These are phyloP conservation scores for Diaprepes abbreviatus DNA, from an alignment of 2,888 invertebrate species.

Conservation along the genomic window DNA sequence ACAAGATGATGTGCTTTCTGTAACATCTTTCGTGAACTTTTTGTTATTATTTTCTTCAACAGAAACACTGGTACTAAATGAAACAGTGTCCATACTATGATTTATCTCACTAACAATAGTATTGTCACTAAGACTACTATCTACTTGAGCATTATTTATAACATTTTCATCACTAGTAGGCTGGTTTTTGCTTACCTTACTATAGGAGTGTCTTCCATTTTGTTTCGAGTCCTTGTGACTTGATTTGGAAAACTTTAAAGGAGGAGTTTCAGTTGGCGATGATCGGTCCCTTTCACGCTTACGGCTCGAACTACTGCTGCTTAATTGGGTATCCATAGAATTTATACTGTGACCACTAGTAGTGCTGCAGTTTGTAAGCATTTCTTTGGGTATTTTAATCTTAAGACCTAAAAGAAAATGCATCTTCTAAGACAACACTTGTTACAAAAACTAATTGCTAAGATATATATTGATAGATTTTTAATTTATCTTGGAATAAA, in stretches of 20 bases:
- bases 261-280: slow-evolving; percentile 55
- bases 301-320: slow-evolving; percentile 32
- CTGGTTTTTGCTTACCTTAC: slow-evolving; percentile 63
- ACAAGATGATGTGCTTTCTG: not conserved
- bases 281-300: slow-evolving; percentile 51
- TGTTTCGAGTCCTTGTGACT: slow-evolving; percentile 60
- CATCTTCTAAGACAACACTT: no score
- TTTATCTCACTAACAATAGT: slow-evolving; percentile 28
- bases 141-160: slow-evolving; percentile 45
- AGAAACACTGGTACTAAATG: slow-evolving; percentile 18
- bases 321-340: slow-evolving; percentile 26
- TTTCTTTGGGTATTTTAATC: slow-evolving; percentile 86
- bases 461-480: no score
- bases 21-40: slow-evolving; percentile 12
- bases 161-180: slow-evolving; percentile 40
- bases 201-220: slow-evolving; percentile 64
- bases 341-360: slow-evolving; percentile 18
- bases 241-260: slow-evolving; percentile 60
- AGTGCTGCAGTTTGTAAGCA: slow-evolving; percentile 67
- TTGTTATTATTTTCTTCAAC: slow-evolving; percentile 34
- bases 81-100: not conserved
- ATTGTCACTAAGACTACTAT: slow-evolving; percentile 49
- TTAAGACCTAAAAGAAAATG: slow-evolving; percentile 73
- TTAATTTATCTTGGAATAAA: no score
- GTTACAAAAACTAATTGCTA: no score